A percentile compares a stretch with the other conserved stretches of the same genome.
Evolutionary conservation across 1,140 invertebrate genomes (phyloP).

Genomic region (Lerema accius): DNA sequence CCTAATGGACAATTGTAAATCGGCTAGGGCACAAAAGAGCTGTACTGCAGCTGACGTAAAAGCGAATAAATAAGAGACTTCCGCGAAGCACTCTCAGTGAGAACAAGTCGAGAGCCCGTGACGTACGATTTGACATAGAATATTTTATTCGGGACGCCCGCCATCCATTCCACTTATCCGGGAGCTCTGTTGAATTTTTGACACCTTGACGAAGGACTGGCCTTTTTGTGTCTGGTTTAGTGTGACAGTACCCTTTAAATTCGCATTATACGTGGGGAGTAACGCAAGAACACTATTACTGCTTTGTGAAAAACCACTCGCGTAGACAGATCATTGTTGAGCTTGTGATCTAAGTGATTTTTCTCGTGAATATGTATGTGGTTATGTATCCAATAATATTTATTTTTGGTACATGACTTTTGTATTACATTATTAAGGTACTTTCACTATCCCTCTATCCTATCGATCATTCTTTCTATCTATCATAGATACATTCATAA

Average conservation of each 20-base stretch:
- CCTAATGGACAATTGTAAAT: constrained; percentile 63
- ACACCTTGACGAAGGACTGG: constrained; percentile 66
- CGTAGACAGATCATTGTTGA: constrained; percentile 38
- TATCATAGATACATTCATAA: too few relatives aligned
- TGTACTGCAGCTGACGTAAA: constrained; percentile 63
- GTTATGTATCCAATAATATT: too few relatives aligned
- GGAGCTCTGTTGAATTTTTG: constrained; percentile 79
- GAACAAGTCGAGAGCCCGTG: constrained; percentile 76
- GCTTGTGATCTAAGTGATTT: constrained; percentile 30
- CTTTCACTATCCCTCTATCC: too few relatives aligned
- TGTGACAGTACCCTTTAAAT: constrained; percentile 69
- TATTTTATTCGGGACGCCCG: constrained; percentile 75
- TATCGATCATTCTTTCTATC: too few relatives aligned
- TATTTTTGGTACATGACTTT: constrained; percentile 6
- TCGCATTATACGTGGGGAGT: constrained; percentile 59
- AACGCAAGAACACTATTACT: constrained; percentile 44
- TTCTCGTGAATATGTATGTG: too few relatives aligned
- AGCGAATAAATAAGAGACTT: constrained; percentile 79
- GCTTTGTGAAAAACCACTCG: constrained; percentile 37
- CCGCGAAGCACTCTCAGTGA: constrained; percentile 71
- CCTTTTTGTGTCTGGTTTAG: constrained; percentile 72
- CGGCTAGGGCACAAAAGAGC: constrained; percentile 65
- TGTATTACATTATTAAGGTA: too few relatives aligned
- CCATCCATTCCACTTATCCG: constrained; percentile 79
- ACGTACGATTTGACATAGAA: constrained; percentile 81